Conservation (phyloP, 2,113 vertebrate species). For the Rattus rattus region DNA sequence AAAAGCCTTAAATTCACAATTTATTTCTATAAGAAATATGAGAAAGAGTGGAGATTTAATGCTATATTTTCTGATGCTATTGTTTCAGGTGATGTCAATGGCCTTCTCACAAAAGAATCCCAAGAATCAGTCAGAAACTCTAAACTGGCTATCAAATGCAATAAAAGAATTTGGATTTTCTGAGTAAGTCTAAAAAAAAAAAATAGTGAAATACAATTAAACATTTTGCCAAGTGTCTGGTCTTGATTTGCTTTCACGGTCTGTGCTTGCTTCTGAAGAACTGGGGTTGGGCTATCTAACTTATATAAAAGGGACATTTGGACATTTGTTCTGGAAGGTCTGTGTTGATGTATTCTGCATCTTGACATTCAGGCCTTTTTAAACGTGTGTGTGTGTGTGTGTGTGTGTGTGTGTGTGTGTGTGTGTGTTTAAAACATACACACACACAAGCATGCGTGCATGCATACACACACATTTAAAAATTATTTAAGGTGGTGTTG, state of each 20-base stretch:
- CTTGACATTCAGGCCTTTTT: neutral
- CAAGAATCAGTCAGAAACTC: constrained; percentile 97
- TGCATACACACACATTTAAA: neutral
- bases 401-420: neutral
- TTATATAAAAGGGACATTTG: neutral
- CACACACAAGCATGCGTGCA: neutral
- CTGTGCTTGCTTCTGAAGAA: constrained; percentile 41
- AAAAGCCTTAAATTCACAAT: constrained; percentile 29
- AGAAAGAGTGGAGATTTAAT: neutral
- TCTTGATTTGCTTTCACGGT: constrained; percentile 37
- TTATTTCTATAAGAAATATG: constrained; percentile 27
- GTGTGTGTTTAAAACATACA: too few relatives aligned
- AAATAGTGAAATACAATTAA: constrained; percentile 40
- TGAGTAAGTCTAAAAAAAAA: constrained; percentile 89
- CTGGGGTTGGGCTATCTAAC: neutral
- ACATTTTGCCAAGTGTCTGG: neutral
- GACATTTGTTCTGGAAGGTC: constrained; percentile 11
- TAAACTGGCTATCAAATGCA: constrained; percentile 97
- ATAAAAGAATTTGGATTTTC: constrained; percentile 99
- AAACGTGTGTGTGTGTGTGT: neutral
- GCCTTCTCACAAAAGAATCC: constrained; percentile 99
- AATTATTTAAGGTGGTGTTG: neutral
- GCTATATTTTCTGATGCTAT: neutral
- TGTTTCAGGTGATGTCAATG: constrained; percentile 92
- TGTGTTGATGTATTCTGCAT: neutral